Percentiles rank a stretch among this genome's conserved stretches.
Conservation (phyloP, 2,797 vertebrate species). For the Acanthopagrus latus region DNA sequence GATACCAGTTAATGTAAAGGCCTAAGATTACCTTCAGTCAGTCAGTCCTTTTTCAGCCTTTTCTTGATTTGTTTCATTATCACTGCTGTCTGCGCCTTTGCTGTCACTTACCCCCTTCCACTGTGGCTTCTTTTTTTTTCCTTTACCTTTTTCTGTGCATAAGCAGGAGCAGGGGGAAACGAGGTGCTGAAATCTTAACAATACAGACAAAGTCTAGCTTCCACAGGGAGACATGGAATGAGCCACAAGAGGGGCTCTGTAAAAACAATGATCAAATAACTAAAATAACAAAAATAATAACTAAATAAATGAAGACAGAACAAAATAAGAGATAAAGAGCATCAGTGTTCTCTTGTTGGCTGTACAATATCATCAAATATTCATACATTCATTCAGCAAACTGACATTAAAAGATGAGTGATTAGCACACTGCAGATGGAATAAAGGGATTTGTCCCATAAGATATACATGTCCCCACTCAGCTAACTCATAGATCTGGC, state of each 20-base stretch:
- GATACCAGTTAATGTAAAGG: neutral
- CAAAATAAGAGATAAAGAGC: slow-evolving; percentile 1
- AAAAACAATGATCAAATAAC: neutral
- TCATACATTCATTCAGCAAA: neutral
- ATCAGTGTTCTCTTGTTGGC: neutral
- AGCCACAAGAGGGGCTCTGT: slow-evolving; percentile 33
- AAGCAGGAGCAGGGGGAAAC: slow-evolving; percentile 27
- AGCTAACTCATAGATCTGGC: neutral
- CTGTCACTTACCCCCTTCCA: neutral
- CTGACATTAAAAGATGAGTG: neutral
- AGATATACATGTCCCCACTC: neutral
- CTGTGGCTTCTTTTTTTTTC: slow-evolving; percentile 8
- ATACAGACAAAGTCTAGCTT: slow-evolving; percentile 61
- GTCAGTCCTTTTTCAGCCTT: neutral
- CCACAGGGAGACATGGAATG: slow-evolving; percentile 26
- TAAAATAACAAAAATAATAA: neutral
- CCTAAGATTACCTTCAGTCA: neutral
- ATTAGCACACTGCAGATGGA: neutral
- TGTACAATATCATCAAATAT: neutral
- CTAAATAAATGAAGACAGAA: slow-evolving; percentile 35
- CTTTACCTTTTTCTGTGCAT: slow-evolving; percentile 53
- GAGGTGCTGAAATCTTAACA: slow-evolving; percentile 70
- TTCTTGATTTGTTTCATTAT: neutral
- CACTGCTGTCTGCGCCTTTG: neutral
- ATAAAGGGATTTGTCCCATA: neutral